These are phyloP conservation scores for Neocrepidodera transversa DNA, from an alignment of 2,888 invertebrate species.

Conservation along the genomic window DNA sequence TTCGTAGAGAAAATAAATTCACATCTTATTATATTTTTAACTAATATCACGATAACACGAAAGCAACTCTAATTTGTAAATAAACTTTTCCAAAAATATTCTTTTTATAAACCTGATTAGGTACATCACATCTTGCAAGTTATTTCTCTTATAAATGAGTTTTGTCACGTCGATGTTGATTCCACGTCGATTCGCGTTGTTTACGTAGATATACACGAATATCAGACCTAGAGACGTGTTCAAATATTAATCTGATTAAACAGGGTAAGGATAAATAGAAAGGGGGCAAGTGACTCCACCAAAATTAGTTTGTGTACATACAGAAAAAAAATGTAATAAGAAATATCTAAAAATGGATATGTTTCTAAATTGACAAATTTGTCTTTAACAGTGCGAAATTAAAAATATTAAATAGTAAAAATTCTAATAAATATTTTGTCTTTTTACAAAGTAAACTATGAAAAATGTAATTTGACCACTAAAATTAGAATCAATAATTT, in stretches of 20 bases:
- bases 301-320: background rate
- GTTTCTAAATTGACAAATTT: no score
- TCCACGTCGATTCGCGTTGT: conserved; percentile 20
- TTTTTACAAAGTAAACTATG: no score
- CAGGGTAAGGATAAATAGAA: conserved; percentile 3
- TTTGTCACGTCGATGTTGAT: conserved; percentile 53
- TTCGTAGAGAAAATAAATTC: no score
- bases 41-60: no score
- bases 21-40: no score
- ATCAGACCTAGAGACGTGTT: conserved; percentile 45
- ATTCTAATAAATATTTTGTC: no score
- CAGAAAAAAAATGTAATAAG: background rate
- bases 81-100: conserved; percentile 17
- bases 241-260: conserved; percentile 46
- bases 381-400: background rate
- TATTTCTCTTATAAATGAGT: conserved; percentile 53
- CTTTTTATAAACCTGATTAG: conserved; percentile 27
- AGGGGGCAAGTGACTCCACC: background rate
- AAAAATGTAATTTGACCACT: no score
- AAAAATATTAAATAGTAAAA: background rate
- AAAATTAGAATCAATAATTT: no score
- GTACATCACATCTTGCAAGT: conserved; percentile 26
- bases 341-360: background rate
- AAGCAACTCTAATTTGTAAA: conserved; percentile 20
- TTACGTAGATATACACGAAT: conserved; percentile 29